phyloP scores from a whole-genome alignment of 2,113 vertebrate genomes.

The Tragelaphus buxtoni region DNA sequence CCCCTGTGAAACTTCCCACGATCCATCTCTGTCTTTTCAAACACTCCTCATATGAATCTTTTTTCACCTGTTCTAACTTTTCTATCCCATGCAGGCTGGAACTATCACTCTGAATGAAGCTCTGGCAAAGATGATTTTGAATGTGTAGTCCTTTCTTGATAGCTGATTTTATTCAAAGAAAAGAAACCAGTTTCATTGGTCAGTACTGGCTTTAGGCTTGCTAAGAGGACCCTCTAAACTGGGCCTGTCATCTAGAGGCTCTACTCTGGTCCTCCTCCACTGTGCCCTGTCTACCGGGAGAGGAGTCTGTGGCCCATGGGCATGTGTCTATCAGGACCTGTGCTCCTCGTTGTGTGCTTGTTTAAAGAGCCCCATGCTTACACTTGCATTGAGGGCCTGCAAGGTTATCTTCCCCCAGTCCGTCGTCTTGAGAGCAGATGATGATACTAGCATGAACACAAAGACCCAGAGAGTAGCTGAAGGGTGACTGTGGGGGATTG shows the following conservation, averaged over 20 bases:
- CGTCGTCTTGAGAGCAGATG: neutral
- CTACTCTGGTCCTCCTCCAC: neutral
- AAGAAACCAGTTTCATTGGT: neutral
- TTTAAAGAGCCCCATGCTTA: neutral
- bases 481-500: neutral
- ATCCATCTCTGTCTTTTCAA: neutral
- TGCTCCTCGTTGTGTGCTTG: neutral
- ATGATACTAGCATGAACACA: neutral
- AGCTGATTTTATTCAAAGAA: slow-evolving; percentile 8
- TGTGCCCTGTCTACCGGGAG: neutral
- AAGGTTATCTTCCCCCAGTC: neutral
- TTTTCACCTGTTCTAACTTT: neutral
- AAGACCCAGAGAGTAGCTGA: neutral
- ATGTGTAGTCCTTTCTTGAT: neutral
- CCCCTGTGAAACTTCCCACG: neutral
- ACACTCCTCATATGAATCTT: neutral
- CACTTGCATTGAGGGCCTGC: neutral
- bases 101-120: neutral
- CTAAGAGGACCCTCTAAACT: neutral
- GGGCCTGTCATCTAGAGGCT: neutral
- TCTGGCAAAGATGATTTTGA: neutral
- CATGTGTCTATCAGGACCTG: neutral
- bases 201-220: neutral
- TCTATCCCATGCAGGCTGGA: neutral
- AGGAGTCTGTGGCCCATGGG: neutral